Base-by-base conservation (phyloP, 2,113 vertebrate species). In the Sminthopsis crassicaudata region DNA sequence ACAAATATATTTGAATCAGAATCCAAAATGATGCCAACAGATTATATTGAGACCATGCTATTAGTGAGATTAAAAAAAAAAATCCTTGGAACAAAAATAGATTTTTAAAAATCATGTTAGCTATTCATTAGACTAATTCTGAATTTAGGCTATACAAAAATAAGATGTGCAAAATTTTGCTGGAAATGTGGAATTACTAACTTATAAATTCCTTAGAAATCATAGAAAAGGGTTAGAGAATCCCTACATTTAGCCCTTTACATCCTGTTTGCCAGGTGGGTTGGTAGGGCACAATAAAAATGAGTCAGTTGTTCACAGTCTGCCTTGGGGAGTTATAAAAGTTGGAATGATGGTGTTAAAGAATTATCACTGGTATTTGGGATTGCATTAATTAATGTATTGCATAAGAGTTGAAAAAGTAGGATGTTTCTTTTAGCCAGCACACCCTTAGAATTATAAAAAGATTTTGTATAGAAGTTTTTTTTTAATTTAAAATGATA, bases 261-360 rank as follows among this genome's bases (percentile, higher is more conserved):
- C 96, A 97, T 97, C 97, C 10, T 94, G 92, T 97, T 96, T 97
- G 92, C 91, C 76, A 51, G 96, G 57, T 24, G 51, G 93, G 97
- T 92, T 93, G 95, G 90, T n/a, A 0, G 0, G 89, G 96, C 94
- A 91, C 96, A 53, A 14, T 50, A 93, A 88, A 12, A 91, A 76
- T 97, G 97, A 97, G 89, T 97, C 96, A 97, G 93, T 30, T 51
- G 46, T 89, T 50, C 27, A 53, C 94, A 53, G 46, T 48, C 92
- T 92, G 94, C 84, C 91, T 89, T 51, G 2, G 27, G 67, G 91
- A 89, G 90, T 53, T 67, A 93, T 92, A 95, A 96, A 95, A 54
- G 92, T 91, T n/a, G 67, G 42, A 50, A 53, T 16, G 26, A 88
- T 67, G 12, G 57, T 96, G 91, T 95, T 95, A 84, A 96, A 90